A percentile compares a stretch with the other conserved stretches of the same genome.
Conservation (phyloP, 2,797 vertebrate species). For the Silurus lanzhouensis region DNA sequence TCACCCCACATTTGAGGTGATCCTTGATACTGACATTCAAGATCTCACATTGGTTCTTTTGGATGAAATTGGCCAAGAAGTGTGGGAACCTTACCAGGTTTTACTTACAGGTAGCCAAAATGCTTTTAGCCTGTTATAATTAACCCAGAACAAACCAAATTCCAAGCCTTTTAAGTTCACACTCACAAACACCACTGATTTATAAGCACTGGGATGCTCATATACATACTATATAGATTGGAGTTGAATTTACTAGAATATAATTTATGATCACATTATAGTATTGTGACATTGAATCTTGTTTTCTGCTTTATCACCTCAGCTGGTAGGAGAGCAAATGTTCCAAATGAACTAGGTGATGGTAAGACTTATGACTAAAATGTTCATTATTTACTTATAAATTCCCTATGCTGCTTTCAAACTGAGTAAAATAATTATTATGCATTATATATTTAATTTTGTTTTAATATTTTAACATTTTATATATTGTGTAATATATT, state of each 20-base stretch:
- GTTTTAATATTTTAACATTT: neutral
- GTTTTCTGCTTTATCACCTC: neutral
- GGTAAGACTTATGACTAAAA: neutral
- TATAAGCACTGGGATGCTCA: neutral
- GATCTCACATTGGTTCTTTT: neutral
- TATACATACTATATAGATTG: neutral
- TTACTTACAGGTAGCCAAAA: conserved; percentile 11
- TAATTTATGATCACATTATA: neutral
- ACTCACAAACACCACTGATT: neutral
- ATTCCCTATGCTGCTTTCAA: neutral
- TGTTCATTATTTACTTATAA: neutral
- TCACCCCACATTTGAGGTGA: conserved; percentile 8
- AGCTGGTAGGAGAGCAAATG: neutral
- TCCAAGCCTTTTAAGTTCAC: neutral
- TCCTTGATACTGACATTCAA: neutral
- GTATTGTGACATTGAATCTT: neutral
- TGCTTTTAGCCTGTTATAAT: neutral
- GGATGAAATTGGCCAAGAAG: neutral
- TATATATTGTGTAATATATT: too few species aligned
- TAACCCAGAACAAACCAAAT: neutral
- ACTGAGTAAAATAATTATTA: neutral
- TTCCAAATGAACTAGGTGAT: neutral
- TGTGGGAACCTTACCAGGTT: neutral
- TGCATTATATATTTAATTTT: neutral
- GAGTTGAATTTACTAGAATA: neutral